Evolutionary conservation across 2,888 invertebrate genomes (phyloP).

Genomic region (Drosophila putrida): DNA sequence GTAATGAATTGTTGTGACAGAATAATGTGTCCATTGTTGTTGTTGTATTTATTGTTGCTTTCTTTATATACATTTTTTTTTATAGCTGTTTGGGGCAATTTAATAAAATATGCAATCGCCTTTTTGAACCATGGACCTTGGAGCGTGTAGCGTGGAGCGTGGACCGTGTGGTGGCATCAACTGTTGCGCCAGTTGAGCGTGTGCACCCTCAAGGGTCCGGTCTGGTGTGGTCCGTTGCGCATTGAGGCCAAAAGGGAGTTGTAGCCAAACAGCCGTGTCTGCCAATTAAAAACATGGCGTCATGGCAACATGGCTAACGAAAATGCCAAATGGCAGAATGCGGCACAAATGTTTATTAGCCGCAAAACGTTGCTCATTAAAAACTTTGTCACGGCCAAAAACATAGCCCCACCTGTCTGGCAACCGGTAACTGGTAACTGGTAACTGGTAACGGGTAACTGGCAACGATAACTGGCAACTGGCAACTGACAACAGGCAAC

Average conservation of each 20-base stretch:
- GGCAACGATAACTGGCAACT: background rate
- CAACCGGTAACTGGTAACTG: slow-evolving; percentile 21
- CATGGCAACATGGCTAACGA: slow-evolving; percentile 75
- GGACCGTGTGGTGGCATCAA: slow-evolving; percentile 44
- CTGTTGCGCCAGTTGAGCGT: slow-evolving; percentile 47
- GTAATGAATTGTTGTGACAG: slow-evolving; percentile 80
- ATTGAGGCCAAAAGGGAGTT: slow-evolving; percentile 29
- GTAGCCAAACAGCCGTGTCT: slow-evolving; percentile 49
- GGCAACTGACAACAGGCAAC: slow-evolving; percentile 9
- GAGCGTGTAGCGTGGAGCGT: slow-evolving; percentile 5
- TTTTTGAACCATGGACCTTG: slow-evolving; percentile 8
- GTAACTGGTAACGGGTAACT: slow-evolving; percentile 3
- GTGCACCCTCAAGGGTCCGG: slow-evolving; percentile 35
- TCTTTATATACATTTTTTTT: slow-evolving; percentile 31
- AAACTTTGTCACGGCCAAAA: slow-evolving; percentile 70
- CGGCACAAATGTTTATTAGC: slow-evolving; percentile 79
- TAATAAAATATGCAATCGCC: slow-evolving; percentile 72
- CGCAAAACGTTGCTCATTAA: slow-evolving; percentile 80
- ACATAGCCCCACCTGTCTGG: slow-evolving; percentile 16
- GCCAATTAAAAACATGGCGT: slow-evolving; percentile 80
- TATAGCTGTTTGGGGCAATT: slow-evolving; percentile 46
- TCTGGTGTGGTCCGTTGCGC: background rate
- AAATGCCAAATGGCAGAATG: slow-evolving; percentile 46
- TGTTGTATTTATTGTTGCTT: slow-evolving; percentile 8
- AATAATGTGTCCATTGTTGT: slow-evolving; percentile 55